phyloP scores from a whole-genome alignment of 2,888 invertebrate genomes.

The Euplexia lucipara region DNA sequence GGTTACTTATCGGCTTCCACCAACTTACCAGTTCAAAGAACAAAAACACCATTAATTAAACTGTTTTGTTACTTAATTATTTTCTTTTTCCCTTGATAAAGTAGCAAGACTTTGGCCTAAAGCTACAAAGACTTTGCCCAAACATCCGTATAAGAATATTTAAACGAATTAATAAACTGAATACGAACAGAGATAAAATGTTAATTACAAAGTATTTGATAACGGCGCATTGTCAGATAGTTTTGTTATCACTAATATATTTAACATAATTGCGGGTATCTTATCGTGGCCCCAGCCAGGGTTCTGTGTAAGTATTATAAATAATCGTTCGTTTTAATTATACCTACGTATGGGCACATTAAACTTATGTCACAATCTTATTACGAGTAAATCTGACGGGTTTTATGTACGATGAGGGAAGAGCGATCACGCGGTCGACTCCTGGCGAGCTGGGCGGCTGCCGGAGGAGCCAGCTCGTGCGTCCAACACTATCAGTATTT shows the following conservation, averaged over 20 bases:
- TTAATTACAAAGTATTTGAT: constrained; percentile 63
- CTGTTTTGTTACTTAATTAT: neutral
- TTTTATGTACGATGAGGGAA: neutral
- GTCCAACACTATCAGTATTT: constrained; percentile 44
- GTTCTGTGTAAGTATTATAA: constrained; percentile 19
- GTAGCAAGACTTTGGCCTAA: neutral
- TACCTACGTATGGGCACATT: constrained; percentile 3
- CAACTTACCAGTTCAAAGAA: constrained; percentile 2
- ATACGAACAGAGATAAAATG: constrained; percentile 58
- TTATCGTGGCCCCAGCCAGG: constrained; percentile 52
- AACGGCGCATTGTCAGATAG: constrained; percentile 63
- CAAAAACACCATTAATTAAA: neutral
- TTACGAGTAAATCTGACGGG: neutral
- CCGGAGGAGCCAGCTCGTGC: constrained; percentile 12
- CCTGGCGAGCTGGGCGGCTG: neutral
- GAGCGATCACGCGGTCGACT: neutral
- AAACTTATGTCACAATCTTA: constrained; percentile 7
- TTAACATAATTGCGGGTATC: constrained; percentile 62
- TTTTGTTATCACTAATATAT: constrained; percentile 61
- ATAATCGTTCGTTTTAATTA: constrained; percentile 18
- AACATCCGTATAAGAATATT: constrained; percentile 13
- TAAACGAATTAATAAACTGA: constrained; percentile 43
- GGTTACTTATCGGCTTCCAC: neutral
- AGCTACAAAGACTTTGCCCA: constrained; percentile 2
- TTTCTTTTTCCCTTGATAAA: neutral